These are phyloP conservation scores for Papilio polytes DNA, from an alignment of 1,140 invertebrate species.

Conservation along the genomic window DNA sequence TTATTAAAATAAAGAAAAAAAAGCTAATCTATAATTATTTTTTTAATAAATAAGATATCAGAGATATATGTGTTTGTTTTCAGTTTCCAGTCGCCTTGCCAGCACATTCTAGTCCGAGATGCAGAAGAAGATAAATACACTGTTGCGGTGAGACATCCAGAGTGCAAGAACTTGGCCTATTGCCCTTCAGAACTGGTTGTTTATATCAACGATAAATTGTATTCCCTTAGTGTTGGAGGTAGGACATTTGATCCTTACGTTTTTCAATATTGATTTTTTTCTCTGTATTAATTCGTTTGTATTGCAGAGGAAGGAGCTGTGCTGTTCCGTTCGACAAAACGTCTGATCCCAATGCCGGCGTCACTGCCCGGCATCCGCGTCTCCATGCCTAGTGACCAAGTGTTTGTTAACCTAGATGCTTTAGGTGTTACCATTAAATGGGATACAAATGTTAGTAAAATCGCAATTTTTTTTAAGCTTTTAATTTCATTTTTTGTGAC, in stretches of 20 bases:
- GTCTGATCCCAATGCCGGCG: slow-evolving; percentile 87
- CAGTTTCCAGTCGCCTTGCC: slow-evolving; percentile 87
- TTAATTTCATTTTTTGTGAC: too few relatives aligned
- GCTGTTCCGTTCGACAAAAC: slow-evolving; percentile 83
- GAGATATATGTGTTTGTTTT: slow-evolving; percentile 51
- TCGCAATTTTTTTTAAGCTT: too few relatives aligned
- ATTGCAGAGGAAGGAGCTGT: slow-evolving; percentile 84
- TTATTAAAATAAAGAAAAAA: too few relatives aligned
- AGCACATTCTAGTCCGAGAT: slow-evolving; percentile 88
- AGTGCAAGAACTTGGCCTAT: slow-evolving; percentile 68
- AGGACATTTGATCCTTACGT: background rate
- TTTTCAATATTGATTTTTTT: background rate
- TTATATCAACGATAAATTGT: slow-evolving; percentile 88
- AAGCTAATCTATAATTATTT: too few relatives aligned
- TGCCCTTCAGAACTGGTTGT: slow-evolving; percentile 86
- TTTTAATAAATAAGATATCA: too few relatives aligned
- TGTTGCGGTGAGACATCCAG: slow-evolving; percentile 85
- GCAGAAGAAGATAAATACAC: slow-evolving; percentile 87
- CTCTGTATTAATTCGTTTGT: background rate
- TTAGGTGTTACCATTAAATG: slow-evolving; percentile 90
- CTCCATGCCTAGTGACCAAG: slow-evolving; percentile 87
- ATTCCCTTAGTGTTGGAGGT: slow-evolving; percentile 81
- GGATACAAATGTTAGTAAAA: slow-evolving; percentile 84
- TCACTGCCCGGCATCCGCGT: slow-evolving; percentile 88
- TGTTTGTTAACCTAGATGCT: slow-evolving; percentile 87